A percentile compares a stretch with the other conserved stretches of the same genome.
These are phyloP conservation scores for Hydractinia echinata DNA, from an alignment of 30 jellyfish, hydroid and myxozoan species.

Conservation along the genomic window DNA sequence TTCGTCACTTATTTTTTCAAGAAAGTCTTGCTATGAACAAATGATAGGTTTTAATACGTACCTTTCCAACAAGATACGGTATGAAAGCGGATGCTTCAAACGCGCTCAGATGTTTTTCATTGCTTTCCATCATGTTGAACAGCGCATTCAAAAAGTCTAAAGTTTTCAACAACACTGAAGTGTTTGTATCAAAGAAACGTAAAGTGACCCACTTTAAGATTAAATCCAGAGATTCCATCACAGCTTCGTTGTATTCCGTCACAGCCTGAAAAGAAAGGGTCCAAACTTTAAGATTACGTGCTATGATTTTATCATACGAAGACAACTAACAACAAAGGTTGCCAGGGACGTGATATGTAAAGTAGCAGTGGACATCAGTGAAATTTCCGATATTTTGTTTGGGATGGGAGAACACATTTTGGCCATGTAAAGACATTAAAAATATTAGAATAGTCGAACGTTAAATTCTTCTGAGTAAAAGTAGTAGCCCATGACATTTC, in stretches of 20 bases:
- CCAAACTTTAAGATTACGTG: neutral
- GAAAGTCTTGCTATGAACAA: too few relatives aligned
- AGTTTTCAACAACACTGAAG: conserved; percentile 79
- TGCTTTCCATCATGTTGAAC: conserved; percentile 57
- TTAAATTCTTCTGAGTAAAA: too few relatives aligned
- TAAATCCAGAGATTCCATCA: conserved; percentile 78
- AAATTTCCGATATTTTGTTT: too few relatives aligned
- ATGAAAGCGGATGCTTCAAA: conserved; percentile 82
- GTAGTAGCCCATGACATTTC: too few relatives aligned
- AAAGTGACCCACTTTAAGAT: conserved; percentile 78
- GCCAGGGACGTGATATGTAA: neutral
- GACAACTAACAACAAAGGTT: too few relatives aligned
- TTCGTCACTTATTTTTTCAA: too few relatives aligned
- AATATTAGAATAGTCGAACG: too few relatives aligned
- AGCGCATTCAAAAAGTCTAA: conserved; percentile 66
- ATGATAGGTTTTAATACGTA: neutral
- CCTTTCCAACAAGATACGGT: conserved; percentile 81
- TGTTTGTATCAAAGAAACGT: conserved; percentile 85
- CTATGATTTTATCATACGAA: too few relatives aligned
- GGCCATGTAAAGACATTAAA: too few relatives aligned
- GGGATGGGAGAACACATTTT: too few relatives aligned
- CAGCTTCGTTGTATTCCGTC: conserved; percentile 59
- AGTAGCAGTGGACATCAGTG: too few relatives aligned
- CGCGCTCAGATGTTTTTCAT: conserved; percentile 40
- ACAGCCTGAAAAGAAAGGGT: conserved; percentile 41